A percentile compares a stretch with the other conserved stretches of the same genome.
phyloP scores from a whole-genome alignment of 2,888 invertebrate genomes.

The Biston stratarius region DNA sequence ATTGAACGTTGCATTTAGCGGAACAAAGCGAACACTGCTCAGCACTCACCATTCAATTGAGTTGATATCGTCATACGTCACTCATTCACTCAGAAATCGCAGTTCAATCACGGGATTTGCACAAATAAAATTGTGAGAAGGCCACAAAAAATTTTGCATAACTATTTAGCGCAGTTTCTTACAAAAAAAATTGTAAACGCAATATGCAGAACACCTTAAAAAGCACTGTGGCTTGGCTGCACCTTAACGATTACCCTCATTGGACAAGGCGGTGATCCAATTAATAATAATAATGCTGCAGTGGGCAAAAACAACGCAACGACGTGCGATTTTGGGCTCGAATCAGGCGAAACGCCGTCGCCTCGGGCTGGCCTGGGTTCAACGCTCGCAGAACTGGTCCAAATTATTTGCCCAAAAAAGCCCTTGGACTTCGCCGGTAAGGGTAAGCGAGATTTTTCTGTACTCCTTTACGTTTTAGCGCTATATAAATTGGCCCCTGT shows the following conservation, averaged over 20 bases:
- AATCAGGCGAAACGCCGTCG: constrained; percentile 78
- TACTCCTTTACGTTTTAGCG: constrained; percentile 57
- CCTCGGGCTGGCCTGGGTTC: constrained; percentile 63
- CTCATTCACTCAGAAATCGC: no score
- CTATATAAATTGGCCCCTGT: constrained; percentile 42
- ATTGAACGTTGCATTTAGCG: background rate
- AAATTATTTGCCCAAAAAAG: constrained; percentile 78
- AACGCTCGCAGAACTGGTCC: constrained; percentile 72
- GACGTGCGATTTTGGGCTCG: constrained; percentile 79
- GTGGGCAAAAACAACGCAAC: constrained; percentile 76
- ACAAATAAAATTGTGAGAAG: no score
- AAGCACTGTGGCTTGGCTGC: constrained; percentile 53
- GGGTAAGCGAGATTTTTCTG: constrained; percentile 58
- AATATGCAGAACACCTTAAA: constrained; percentile 53
- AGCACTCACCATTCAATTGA: no score
- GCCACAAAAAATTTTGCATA: no score
- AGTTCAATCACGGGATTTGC: no score
- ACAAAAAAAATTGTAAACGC: background rate
- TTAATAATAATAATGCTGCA: constrained; percentile 80
- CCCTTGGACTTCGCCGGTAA: constrained; percentile 57
- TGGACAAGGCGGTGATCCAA: constrained; percentile 77
- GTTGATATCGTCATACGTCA: no score
- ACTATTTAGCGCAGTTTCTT: no score
- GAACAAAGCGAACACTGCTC: no score
- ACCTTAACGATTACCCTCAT: constrained; percentile 69